Evolutionary conservation across 2,888 invertebrate genomes (phyloP), one percentile per base, ranked within the genome.

Genomic region (Nudaria mundana): DNA sequence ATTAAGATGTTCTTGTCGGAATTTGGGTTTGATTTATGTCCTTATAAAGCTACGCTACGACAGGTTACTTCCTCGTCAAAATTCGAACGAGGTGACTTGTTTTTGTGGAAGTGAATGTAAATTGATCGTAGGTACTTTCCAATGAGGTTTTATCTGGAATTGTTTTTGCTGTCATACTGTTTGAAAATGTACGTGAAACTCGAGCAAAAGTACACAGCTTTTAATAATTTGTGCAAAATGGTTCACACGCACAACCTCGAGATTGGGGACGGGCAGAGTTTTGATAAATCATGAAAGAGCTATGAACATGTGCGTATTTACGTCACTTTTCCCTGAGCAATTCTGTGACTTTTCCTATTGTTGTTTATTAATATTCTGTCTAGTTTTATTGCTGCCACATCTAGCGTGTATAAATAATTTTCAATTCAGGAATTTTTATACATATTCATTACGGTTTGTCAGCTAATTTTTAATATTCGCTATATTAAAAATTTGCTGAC

Each of bases 1-100:
- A 85, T 85, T 80, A 82, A 85, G 78, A 81, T 75, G 71, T 83
- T 79, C 64, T 14, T 56, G 67, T 70, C 60, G 68, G 74, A 76
- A 79, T 77, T 66, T 66, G 64, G 58, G 67, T 68, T 75, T 81
- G 81, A 83, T 84, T 80, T 81, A 85, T 75, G 68, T 68, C 49
- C 64, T 70, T 73, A 73, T 75, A 70, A 75, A 73, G 63, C 65
- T 52, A 52, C 58, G 62, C 59, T 63, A 62, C 49, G 51, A 52
- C 51, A 49, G 51, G 50, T 54, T n/a, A 60, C 53, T 66, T 67
- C 59, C 58, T 62, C 40, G 26, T 52, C 37, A 40, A 54, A 59
- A 63, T 60, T 63, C 53, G 62, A 56, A 46, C 38, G 55, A 55
- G 48, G 56, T 64, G 56, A 48, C 62, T 56, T 70, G 58, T 68